These are phyloP conservation scores for Burhinus bistriatus DNA, from an alignment of 2,113 vertebrate species.

Conservation along the genomic window DNA sequence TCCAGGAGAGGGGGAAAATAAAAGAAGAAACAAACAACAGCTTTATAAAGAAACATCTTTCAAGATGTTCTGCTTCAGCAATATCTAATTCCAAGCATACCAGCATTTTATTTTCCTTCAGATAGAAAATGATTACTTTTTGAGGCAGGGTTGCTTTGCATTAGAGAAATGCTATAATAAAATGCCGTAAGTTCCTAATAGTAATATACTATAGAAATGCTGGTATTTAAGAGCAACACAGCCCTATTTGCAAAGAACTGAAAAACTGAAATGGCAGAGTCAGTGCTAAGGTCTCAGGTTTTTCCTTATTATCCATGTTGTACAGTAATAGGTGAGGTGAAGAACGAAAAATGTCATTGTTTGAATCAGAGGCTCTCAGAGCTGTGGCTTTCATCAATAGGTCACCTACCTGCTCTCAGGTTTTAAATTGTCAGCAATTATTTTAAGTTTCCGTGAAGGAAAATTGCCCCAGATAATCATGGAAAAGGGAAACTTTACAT, in stretches of 20 bases:
- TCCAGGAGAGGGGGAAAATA: not conserved
- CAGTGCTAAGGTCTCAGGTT: not conserved
- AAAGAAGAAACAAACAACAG: not conserved
- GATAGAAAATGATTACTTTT: not conserved
- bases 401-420: not conserved
- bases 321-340: constrained; percentile 30
- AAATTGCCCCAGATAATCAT: not conserved
- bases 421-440: constrained; percentile 37
- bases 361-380: constrained; percentile 9
- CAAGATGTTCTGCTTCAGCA: not conserved
- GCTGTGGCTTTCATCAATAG: not conserved
- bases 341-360: not conserved
- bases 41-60: constrained; percentile 5
- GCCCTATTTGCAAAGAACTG: not conserved
- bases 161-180: not conserved
- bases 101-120: not conserved
- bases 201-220: not conserved
- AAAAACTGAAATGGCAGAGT: constrained; percentile 15
- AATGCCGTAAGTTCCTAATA: not conserved
- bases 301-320: constrained; percentile 8
- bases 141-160: not conserved
- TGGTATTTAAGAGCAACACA: not conserved
- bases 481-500: not conserved
- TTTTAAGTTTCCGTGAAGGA: not conserved
- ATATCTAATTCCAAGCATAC: not conserved